Evolutionary conservation across 2,113 vertebrate species (phyloP), one percentile per base, ranked within the genome.

Genomic region (Promerops cafer): DNA sequence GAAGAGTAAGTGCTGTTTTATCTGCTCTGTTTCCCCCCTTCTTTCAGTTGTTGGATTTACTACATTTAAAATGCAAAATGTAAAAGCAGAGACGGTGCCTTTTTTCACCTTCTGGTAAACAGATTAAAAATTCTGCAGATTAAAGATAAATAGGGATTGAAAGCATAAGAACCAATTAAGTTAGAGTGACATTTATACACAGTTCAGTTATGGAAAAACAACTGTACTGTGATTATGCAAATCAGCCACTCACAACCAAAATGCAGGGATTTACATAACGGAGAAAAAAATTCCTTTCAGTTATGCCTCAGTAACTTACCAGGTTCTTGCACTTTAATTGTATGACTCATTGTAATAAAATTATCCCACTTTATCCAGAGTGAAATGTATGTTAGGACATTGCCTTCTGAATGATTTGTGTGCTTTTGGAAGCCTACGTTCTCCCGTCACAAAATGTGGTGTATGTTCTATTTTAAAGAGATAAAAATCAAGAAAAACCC

Each of bases 141-240:
- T 54, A 79, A 66, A 80, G 70, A 71, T 24, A 94, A 87, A 91
- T 47, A 76, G 31, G 30, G 70, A 59, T 22, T 45, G 42, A 86
- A 87, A 81, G 45, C 63, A 53, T 69, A 91, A 82, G 54, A 88
- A 49, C 65, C 87, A 95, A 72, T 88, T 93, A 93, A 77, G 72
- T 77, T 15, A 76, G 27, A 93, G 75, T 94, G 93, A 93, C 66
- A 86, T 94, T 82, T 91, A 94, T 50, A 86, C 85, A 90, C 68
- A 91, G 78, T 70, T 72, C 82, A 92, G 50, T 84, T 94, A 89
- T 31, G 47, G 60, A 95, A 91, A 96, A 97, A 93, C 37, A 94
- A 93, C 90, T 84, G 65, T 72, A 71, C 76, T 82, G 90, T 96
- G 85, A 93, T 94, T 96, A 97, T 96, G 93, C 83, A 96, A 93